Conservation (phyloP, 2,888 invertebrate species). For the Dorcus parallelipipedus region DNA sequence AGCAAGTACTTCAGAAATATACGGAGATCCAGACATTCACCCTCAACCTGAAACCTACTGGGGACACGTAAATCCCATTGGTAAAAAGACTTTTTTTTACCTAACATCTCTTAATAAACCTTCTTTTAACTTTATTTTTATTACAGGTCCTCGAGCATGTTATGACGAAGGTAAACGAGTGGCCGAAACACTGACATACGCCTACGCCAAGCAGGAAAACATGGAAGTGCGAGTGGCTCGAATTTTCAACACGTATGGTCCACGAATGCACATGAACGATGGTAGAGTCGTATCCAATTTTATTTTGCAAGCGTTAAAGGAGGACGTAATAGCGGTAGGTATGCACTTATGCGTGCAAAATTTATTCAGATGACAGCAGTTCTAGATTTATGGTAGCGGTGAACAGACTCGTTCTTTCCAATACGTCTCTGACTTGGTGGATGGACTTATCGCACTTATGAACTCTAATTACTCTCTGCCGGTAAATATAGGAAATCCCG, state of each 20-base stretch:
- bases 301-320: conserved; percentile 92
- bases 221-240: conserved; percentile 93
- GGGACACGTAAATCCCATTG: conserved; percentile 99
- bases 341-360: not conserved
- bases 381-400: conserved; percentile 78
- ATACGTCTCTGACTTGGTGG: conserved; percentile 95
- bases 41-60: conserved; percentile 98
- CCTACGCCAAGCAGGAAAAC: conserved; percentile 96
- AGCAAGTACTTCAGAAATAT: conserved; percentile 98
- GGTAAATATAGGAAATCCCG: conserved; percentile 96
- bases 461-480: conserved; percentile 89
- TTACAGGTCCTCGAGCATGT: conserved; percentile 85
- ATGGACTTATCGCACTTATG: conserved; percentile 91
- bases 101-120: not conserved
- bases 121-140: not conserved
- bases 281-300: conserved; percentile 99
- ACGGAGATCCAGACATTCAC: conserved; percentile 97
- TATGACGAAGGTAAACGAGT: conserved; percentile 99
- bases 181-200: conserved; percentile 92
- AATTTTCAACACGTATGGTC: conserved; percentile 99
- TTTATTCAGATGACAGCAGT: conserved; percentile 19
- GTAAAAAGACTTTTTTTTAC: conserved; percentile 42
- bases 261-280: conserved; percentile 98
- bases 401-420: conserved; percentile 95
- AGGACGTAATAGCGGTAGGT: conserved; percentile 85